Conservation (phyloP, 2,113 vertebrate genomes). For the Nerophis ophidion region DNA sequence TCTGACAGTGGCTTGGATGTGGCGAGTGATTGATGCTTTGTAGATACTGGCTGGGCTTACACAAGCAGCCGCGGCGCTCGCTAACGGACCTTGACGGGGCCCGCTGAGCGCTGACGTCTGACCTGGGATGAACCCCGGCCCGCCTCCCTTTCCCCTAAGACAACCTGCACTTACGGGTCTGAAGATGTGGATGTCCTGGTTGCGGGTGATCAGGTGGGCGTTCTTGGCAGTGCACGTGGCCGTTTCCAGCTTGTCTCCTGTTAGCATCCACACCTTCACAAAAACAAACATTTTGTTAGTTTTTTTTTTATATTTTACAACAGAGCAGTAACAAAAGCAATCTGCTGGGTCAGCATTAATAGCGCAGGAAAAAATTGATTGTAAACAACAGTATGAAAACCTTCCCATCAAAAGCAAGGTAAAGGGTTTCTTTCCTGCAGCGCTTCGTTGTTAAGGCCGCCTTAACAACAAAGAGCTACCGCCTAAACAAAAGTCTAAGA, state of each 20-base stretch:
- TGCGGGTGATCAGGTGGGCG: slow-evolving; percentile 92
- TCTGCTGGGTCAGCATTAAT: no score
- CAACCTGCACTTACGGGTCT: slow-evolving; percentile 76
- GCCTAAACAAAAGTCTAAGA: no score
- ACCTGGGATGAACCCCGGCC: slow-evolving; percentile 24
- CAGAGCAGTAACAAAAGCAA: no score
- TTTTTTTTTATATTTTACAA: no score
- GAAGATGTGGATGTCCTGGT: slow-evolving; percentile 92
- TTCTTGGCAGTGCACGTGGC: slow-evolving; percentile 97
- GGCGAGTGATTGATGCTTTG: slow-evolving; percentile 60
- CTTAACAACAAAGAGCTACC: no score
- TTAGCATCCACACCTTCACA: slow-evolving; percentile 96
- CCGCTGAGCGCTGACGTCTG: slow-evolving; percentile 26
- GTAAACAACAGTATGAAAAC: no score
- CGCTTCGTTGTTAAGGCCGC: no score
- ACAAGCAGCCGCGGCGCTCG: slow-evolving; percentile 17
- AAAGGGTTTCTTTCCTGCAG: no score
- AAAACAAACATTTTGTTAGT: not conserved
- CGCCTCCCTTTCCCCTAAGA: not conserved
- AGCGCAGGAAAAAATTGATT: no score
- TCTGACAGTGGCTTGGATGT: slow-evolving; percentile 54
- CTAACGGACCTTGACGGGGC: slow-evolving; percentile 19
- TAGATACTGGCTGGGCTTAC: slow-evolving; percentile 23
- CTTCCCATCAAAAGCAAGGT: no score
- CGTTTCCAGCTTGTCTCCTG: slow-evolving; percentile 94